Evolutionary conservation across 2,797 vertebrate genomes (phyloP), one percentile per base, ranked within the genome.

Genomic region (Fistularia tabacaria): DNA sequence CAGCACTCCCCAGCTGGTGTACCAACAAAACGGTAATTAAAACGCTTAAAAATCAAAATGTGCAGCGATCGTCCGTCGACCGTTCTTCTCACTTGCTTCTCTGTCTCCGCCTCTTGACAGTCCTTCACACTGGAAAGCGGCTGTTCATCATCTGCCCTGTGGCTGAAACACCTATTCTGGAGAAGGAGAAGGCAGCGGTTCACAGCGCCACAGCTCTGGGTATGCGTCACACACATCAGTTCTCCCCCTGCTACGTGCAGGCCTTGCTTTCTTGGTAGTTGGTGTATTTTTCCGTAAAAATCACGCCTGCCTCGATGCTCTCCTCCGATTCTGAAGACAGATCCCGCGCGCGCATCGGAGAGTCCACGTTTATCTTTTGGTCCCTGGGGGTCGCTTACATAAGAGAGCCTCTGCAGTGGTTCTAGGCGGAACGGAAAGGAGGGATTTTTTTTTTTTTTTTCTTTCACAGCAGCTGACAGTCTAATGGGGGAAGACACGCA

Each of bases 121-220:
- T 99, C 59, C 88, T 99, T 43, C 97, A 99, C 82, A 99, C 96
- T 12, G 97, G 97, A 38, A 98, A 96, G 77, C 92, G 97, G 45
- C 98, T 95, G 95, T 99, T 99, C 77, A 99, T 99, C 83, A 94
- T 99, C 82, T 98, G 96, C 79, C 97, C 97, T 1, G 97, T 98
- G 81, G 93, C 91, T 54, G 95, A 99, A 85, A 94, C 91, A 6
- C 80, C 92, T 0, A 45, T 86, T n/a, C 55, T 81, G 1, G 79
- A 88, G 15, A 76, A 90, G 1, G 90, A 94, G 37, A 85, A 88
- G 47, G 86, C 91, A 8, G 63, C 90, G 14, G 72, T 90, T 50
- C 66, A 77, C 14, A 42, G 81, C 71, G 75, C 89, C 54, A 59
- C 84, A 14, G 76, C 90, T 73, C 90, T 89, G 64, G 82, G 86